Base-by-base conservation (phyloP, 2,888 invertebrate genomes). In the Cabera pusaria region DNA sequence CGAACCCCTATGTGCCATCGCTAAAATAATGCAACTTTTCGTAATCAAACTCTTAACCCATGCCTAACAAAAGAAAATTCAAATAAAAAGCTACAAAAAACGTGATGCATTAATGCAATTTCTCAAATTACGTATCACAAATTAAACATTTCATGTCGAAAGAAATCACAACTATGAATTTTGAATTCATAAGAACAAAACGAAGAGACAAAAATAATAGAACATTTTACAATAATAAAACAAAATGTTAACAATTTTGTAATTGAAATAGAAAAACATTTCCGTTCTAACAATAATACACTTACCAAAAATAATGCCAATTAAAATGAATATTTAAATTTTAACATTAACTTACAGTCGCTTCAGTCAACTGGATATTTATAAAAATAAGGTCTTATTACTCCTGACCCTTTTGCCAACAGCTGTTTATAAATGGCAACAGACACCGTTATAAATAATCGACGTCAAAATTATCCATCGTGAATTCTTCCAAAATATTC, bases 81-180 rank as follows among this genome's bases (percentile, higher is more conserved):
- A 49, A 72, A 64, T 64, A 70, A 72, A 73, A 77, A 71, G 61
- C 70, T 69, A 69, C 74, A 75, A 76, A 73, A 75, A 77, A 78
- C 71, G 72, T 80, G 80, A 79, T 77, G 87, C 86, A 84, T 85
- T 87, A 80, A 84, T 86, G 85, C 86, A 83, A 77, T 75, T 53
- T 76, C 75, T 75, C 68, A 77, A 42, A 79, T 79, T 77, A 80
- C 73, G 75, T 88, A 88, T 88, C 88, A 88, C 88, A 88, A 87
- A 83, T 53, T 42, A 83, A 87, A 88, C 87, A 88, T 88, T 88
- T 78, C 77, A 88, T 88, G 88, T 88, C 83, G 79, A 82, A 88
- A 80, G 73, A 87, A 90, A 90, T 90, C 90, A 90, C 90, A 90
- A 87, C 71, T 86, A 86, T 88, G 90, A 90, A 90, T 90, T 90